phyloP scores from a whole-genome alignment of 1,140 invertebrate genomes.

The Nymphalis io region DNA sequence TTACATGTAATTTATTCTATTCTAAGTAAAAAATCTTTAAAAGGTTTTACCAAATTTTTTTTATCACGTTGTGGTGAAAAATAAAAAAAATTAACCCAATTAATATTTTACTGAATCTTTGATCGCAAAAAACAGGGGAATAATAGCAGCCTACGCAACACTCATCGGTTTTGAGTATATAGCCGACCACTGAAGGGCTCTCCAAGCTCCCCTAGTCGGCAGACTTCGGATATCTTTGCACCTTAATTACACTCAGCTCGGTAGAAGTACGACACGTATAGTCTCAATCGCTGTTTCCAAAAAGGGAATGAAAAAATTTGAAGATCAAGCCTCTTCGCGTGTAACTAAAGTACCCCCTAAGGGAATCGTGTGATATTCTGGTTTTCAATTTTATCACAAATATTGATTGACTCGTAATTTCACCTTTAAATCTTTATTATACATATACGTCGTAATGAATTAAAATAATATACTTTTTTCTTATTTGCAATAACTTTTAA shows the following conservation, averaged over 20 bases:
- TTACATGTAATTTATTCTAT: too few relatives aligned
- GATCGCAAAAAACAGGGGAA: slow-evolving; percentile 61
- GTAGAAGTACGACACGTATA: slow-evolving; percentile 73
- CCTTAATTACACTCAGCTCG: slow-evolving; percentile 77
- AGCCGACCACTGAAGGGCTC: slow-evolving; percentile 67
- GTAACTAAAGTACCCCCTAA: slow-evolving; percentile 27
- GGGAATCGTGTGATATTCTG: slow-evolving; percentile 30
- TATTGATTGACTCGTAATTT: neutral
- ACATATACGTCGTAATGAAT: neutral
- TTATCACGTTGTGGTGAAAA: neutral
- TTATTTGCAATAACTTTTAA: neutral
- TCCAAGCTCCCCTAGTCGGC: slow-evolving; percentile 64
- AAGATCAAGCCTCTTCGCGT: slow-evolving; percentile 61
- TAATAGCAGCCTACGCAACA: slow-evolving; percentile 72
- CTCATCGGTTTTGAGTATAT: slow-evolving; percentile 73
- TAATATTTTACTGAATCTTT: slow-evolving; percentile 72
- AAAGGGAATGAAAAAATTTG: slow-evolving; percentile 63
- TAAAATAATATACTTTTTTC: neutral
- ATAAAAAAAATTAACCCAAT: slow-evolving; percentile 62
- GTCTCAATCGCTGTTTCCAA: slow-evolving; percentile 62
- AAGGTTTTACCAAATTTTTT: neutral
- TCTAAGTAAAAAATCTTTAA: too few relatives aligned
- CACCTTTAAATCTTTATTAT: neutral
- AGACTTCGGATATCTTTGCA: slow-evolving; percentile 79
- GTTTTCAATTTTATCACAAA: slow-evolving; percentile 22